Conservation (phyloP, 2,113 vertebrate species). For the human region GRCh38 chr2:71256001-71256500, state of each 20-base stretch:
- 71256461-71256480: constrained; percentile 51
- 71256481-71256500: constrained; percentile 64
- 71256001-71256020: too few relatives aligned
- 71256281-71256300: not conserved
- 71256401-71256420: constrained; percentile 18
- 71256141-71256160: not conserved
- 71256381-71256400: constrained; percentile 24
- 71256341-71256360: not conserved
- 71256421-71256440: not conserved
- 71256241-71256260: not conserved
- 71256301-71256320: not conserved
- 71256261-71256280: not conserved
- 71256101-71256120: not conserved
- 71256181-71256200: not conserved
- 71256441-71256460: not conserved
- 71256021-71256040: too few relatives aligned
- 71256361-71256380: not conserved
- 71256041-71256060: not conserved
- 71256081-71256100: not conserved
- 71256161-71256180: not conserved
- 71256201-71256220: not conserved
- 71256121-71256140: not conserved
- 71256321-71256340: not conserved
- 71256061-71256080: not conserved
- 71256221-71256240: constrained; percentile 11